Evolutionary conservation across 2,888 invertebrate species (phyloP).

Genomic region (Endomychus coccineus): DNA sequence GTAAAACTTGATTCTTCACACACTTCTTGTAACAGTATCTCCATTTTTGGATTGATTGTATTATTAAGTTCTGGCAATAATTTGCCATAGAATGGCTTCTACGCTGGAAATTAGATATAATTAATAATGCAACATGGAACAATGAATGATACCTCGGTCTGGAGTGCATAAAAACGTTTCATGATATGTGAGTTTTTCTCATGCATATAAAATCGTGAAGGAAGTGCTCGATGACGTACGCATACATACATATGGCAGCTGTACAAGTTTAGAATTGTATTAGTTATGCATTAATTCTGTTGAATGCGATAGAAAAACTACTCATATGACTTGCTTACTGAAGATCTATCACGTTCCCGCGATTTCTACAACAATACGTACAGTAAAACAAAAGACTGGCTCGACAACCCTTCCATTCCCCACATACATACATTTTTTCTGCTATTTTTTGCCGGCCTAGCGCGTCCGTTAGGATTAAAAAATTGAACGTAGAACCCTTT

Average conservation of each 20-base stretch:
- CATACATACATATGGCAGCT: conserved; percentile 18
- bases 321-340: conserved; percentile 21
- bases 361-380: conserved; percentile 24
- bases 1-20: too few species aligned
- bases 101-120: too few species aligned
- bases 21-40: too few species aligned
- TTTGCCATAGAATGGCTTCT: too few species aligned
- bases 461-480: conserved; percentile 10
- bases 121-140: too few species aligned
- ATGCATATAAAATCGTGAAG: conserved; percentile 19
- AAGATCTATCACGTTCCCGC: conserved; percentile 23
- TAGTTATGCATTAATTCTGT: conserved; percentile 34
- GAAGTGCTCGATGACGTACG: conserved; percentile 17
- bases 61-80: too few species aligned
- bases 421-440: conserved; percentile 10
- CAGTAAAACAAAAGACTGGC: conserved; percentile 28
- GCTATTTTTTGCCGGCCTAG: conserved; percentile 8
- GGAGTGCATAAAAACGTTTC: conserved; percentile 12
- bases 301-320: conserved; percentile 28
- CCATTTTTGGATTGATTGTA: too few species aligned
- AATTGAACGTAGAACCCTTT: conserved; percentile 14
- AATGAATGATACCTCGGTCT: too few species aligned
- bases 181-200: conserved; percentile 14
- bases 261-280: conserved; percentile 25
- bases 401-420: conserved; percentile 21